Percentiles rank a stretch among this genome's conserved stretches.
These are phyloP conservation scores for Mastacembelus armatus DNA, from an alignment of 2,797 vertebrate species.

Conservation along the genomic window DNA sequence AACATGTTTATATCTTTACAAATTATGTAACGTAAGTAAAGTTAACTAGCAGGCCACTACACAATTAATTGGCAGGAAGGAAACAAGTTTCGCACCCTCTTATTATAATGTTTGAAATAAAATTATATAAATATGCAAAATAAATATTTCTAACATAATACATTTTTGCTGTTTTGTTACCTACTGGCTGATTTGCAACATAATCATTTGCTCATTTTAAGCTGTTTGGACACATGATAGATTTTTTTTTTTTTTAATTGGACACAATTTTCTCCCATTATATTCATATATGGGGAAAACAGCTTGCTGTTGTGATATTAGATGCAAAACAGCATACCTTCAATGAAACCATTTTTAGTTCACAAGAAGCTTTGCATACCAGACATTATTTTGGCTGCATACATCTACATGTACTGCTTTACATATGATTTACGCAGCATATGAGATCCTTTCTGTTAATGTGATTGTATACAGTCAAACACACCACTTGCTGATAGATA, in stretches of 20 bases:
- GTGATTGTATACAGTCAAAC: too few species aligned
- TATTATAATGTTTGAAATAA: not conserved
- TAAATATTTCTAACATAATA: not conserved
- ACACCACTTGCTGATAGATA: too few species aligned
- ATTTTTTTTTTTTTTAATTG: too few species aligned
- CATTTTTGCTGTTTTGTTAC: not conserved
- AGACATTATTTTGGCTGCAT: not conserved
- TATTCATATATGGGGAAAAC: not conserved
- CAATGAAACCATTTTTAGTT: too few species aligned
- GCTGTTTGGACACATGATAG: not conserved
- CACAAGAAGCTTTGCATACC: too few species aligned
- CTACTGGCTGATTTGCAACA: not conserved
- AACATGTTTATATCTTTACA: not conserved
- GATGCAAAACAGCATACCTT: not conserved
- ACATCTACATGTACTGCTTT: not conserved
- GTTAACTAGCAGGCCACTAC: too few species aligned
- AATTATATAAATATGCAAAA: not conserved
- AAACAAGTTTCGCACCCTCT: not conserved
- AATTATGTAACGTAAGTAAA: not conserved
- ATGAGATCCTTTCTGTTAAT: too few species aligned
- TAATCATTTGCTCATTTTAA: not conserved
- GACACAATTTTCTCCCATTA: not conserved
- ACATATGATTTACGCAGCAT: too few species aligned
- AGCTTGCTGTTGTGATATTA: not conserved
- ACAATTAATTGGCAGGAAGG: not conserved